Evolutionary conservation across 2,888 invertebrate genomes (phyloP).

Genomic region (Phengaris arion): DNA sequence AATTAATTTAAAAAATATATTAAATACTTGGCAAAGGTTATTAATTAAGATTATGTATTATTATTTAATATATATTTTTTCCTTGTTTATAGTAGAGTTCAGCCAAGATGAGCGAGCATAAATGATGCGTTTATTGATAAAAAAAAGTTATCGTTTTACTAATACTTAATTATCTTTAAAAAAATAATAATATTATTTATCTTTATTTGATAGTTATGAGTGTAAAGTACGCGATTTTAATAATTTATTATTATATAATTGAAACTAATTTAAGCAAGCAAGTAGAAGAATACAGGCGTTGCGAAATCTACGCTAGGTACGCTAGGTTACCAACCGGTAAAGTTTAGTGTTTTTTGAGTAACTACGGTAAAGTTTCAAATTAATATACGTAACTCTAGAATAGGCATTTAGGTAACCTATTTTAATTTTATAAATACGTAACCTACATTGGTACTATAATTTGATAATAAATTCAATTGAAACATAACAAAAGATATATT

Average conservation of each 20-base stretch:
- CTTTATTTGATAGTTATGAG: not conserved
- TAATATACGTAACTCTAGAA: not conserved
- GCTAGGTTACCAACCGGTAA: not conserved
- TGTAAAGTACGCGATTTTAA: not conserved
- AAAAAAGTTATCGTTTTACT: not conserved
- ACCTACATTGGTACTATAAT: not conserved
- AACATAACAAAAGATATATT: conserved; percentile 19
- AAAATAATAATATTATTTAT: not conserved
- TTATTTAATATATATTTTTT: not conserved
- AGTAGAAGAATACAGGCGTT: not conserved
- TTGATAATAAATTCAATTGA: not conserved
- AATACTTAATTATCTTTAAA: not conserved
- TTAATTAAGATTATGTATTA: not conserved
- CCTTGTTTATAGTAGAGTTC: not conserved
- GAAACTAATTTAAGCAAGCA: too few species aligned
- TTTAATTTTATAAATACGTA: not conserved
- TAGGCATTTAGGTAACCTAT: not conserved
- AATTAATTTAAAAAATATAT: too few species aligned
- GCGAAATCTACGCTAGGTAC: not conserved
- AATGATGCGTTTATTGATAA: not conserved
- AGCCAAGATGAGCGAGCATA: not conserved
- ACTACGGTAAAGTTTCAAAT: not conserved
- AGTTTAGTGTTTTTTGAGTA: not conserved
- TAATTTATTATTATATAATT: not conserved
- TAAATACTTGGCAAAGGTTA: not conserved